Evolutionary conservation across 2,797 vertebrate species (phyloP).

Genomic region (Paguma larvata): DNA sequence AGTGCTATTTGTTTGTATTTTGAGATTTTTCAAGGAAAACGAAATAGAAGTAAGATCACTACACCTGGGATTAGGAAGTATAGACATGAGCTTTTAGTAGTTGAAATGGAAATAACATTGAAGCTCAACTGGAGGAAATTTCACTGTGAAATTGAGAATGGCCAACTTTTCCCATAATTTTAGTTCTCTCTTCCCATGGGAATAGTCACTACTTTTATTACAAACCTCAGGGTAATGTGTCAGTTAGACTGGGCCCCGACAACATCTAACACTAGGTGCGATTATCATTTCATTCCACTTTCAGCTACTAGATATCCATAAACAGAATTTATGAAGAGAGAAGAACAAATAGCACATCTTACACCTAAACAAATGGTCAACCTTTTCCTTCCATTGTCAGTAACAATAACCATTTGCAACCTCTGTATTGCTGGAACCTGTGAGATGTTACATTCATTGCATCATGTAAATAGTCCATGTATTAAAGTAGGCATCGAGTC

Average conservation of each 20-base stretch:
- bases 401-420: not conserved
- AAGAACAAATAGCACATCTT: not conserved
- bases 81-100: conserved; percentile 57
- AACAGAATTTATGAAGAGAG: not conserved
- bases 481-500: not conserved
- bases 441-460: not conserved
- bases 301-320: not conserved
- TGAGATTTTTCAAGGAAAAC: conserved; percentile 60
- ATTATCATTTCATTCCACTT: not conserved
- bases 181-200: not conserved
- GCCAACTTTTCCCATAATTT: not conserved
- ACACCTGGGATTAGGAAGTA: conserved; percentile 63
- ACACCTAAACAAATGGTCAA: not conserved
- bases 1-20: conserved; percentile 73
- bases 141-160: not conserved
- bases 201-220: not conserved
- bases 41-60: conserved; percentile 75
- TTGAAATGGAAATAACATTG: conserved; percentile 66
- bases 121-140: conserved; percentile 60
- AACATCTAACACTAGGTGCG: not conserved
- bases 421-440: not conserved
- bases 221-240: not conserved
- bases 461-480: not conserved
- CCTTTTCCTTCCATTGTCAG: not conserved
- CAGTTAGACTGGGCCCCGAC: not conserved